Evolutionary conservation across 2,797 vertebrate genomes (phyloP).

Genomic region (Philypnodon macrostomus): DNA sequence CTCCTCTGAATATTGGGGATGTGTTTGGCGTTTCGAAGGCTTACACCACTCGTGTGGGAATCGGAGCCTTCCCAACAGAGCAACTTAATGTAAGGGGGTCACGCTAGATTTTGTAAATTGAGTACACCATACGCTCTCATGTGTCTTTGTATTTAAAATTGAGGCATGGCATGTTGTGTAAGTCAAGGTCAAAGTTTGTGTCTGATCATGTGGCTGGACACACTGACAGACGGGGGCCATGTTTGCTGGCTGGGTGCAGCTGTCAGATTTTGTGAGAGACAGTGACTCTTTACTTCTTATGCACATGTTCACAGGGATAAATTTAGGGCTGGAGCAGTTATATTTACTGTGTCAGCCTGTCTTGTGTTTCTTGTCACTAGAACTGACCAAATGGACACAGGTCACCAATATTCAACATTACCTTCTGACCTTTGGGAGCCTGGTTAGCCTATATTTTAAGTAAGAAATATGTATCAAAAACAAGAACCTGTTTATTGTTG

Average conservation of each 20-base stretch:
- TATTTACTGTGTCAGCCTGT: conserved; percentile 54
- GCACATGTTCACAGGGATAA: conserved; percentile 68
- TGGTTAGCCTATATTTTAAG: too few relatives aligned
- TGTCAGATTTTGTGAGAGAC: conserved; percentile 66
- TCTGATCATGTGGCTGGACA: conserved; percentile 44
- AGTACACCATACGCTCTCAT: conserved; percentile 1
- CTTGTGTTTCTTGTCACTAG: conserved; percentile 61
- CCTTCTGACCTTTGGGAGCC: conserved; percentile 5
- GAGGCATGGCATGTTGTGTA: conserved; percentile 31
- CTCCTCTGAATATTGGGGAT: conserved; percentile 90
- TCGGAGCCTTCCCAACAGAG: conserved; percentile 96
- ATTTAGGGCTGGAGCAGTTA: conserved; percentile 72
- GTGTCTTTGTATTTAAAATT: neutral
- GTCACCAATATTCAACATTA: conserved; percentile 41
- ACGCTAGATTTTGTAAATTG: conserved; percentile 10
- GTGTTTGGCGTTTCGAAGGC: conserved; percentile 96
- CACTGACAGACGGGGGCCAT: neutral
- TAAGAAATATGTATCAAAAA: too few relatives aligned
- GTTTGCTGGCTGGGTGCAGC: conserved; percentile 55
- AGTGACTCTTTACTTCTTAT: conserved; percentile 54
- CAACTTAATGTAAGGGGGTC: conserved; percentile 88
- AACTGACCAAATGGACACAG: conserved; percentile 34
- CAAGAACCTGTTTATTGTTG: too few relatives aligned
- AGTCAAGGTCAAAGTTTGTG: conserved; percentile 25
- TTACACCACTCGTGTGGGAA: conserved; percentile 95